Percentiles rank a stretch among this genome's conserved stretches.
Evolutionary conservation across 2,888 invertebrate genomes (phyloP).

Genomic region (Blera fallax): DNA sequence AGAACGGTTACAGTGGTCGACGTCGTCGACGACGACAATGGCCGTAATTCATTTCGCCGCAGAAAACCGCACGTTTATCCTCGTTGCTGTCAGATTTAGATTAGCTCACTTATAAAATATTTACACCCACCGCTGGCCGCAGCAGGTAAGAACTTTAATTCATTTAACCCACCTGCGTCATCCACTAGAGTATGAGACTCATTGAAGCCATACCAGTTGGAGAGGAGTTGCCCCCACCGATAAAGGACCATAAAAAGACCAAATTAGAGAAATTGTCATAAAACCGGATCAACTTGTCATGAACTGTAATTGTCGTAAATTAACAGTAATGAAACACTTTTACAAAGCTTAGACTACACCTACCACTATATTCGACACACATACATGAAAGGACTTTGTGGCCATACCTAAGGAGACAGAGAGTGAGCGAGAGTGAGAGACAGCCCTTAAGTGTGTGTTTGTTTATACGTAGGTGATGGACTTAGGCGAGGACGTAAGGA

Average conservation of each 20-base stretch:
- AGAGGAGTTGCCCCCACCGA: constrained; percentile 4
- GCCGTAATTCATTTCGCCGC: constrained; percentile 66
- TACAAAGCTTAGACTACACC: constrained; percentile 46
- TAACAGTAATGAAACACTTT: constrained; percentile 72
- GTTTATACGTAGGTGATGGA: constrained; percentile 2
- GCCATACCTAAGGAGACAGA: not conserved
- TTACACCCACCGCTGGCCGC: constrained; percentile 34
- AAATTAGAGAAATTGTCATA: constrained; percentile 74
- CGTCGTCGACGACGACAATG: constrained; percentile 9
- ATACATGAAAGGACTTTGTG: not conserved
- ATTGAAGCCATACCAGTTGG: not conserved
- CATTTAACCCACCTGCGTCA: constrained; percentile 70
- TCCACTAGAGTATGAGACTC: not conserved
- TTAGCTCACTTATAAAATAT: constrained; percentile 72
- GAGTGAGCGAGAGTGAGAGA: not conserved
- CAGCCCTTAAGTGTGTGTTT: constrained; percentile 27
- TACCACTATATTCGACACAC: not conserved
- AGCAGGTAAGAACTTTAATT: constrained; percentile 62
- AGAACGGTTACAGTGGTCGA: constrained; percentile 14
- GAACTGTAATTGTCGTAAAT: constrained; percentile 74
- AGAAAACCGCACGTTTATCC: constrained; percentile 72
- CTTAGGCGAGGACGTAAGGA: constrained; percentile 43
- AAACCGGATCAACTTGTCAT: constrained; percentile 74
- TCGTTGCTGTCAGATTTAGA: constrained; percentile 74
- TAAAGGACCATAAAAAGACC: constrained; percentile 70